phyloP scores from a whole-genome alignment of 2,113 vertebrate genomes.

The Prolemur simus region DNA sequence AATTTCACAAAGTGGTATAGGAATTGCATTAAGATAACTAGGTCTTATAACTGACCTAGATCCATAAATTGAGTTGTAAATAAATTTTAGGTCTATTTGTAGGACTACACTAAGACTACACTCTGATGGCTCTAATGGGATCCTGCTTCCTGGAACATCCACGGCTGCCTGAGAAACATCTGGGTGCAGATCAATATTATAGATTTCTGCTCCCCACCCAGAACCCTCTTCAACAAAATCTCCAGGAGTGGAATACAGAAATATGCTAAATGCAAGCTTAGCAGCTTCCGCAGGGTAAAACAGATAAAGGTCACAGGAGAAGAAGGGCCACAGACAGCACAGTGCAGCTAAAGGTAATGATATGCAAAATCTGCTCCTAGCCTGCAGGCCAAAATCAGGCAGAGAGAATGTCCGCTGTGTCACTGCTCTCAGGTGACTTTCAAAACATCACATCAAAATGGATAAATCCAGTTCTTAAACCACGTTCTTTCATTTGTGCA shows the following conservation, averaged over 20 bases:
- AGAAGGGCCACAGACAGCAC: neutral
- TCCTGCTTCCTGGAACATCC: neutral
- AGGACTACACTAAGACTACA: neutral
- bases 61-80: conserved; percentile 38
- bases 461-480: neutral
- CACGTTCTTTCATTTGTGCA: neutral
- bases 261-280: neutral
- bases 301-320: neutral
- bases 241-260: neutral
- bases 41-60: conserved; percentile 9
- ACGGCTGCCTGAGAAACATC: neutral
- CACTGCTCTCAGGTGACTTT: neutral
- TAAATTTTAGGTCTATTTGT: conserved; percentile 31
- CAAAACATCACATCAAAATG: neutral
- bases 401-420: neutral
- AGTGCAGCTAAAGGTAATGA: neutral
- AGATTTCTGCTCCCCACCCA: neutral
- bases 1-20: neutral
- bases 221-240: neutral
- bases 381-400: neutral
- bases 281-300: neutral
- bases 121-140: neutral
- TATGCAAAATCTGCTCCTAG: neutral
- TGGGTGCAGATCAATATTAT: neutral
- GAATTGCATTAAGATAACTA: neutral